These are phyloP conservation scores for Philopotamus ludificatus DNA, from an alignment of 1,140 invertebrate species.

Conservation along the genomic window DNA sequence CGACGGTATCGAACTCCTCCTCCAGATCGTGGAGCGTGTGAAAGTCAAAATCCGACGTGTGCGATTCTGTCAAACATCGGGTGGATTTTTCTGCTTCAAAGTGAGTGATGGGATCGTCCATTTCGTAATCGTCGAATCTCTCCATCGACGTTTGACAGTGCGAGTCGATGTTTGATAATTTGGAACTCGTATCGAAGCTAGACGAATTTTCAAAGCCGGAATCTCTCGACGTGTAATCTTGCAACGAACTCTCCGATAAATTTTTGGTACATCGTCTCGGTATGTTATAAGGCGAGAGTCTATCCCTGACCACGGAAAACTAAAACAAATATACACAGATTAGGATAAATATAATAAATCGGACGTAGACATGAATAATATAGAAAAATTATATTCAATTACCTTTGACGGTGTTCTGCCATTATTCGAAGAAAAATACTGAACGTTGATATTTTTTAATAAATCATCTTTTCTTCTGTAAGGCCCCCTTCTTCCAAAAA, in stretches of 20 bases:
- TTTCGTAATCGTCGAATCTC: conserved; percentile 11
- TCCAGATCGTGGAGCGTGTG: conserved; percentile 51
- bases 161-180: conserved; percentile 6
- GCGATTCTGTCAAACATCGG: background rate
- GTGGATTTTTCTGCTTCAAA: conserved; percentile 6
- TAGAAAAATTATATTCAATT: background rate
- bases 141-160: background rate
- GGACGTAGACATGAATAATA: background rate
- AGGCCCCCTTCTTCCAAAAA: too few relatives aligned
- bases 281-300: background rate
- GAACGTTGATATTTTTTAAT: too few relatives aligned
- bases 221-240: conserved; percentile 27
- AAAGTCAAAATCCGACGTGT: conserved; percentile 38
- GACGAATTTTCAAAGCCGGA: conserved; percentile 38
- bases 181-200: conserved; percentile 20
- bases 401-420: conserved; percentile 30
- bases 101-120: background rate
- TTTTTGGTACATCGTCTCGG: background rate
- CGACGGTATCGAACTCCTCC: conserved; percentile 47
- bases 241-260: background rate
- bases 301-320: conserved; percentile 35
- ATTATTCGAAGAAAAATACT: too few relatives aligned
- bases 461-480: too few relatives aligned
- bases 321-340: conserved; percentile 17
- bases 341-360: conserved; percentile 1